These are phyloP conservation scores for Ectropis grisescens DNA, from an alignment of 1,140 invertebrate genomes.

Conservation along the genomic window DNA sequence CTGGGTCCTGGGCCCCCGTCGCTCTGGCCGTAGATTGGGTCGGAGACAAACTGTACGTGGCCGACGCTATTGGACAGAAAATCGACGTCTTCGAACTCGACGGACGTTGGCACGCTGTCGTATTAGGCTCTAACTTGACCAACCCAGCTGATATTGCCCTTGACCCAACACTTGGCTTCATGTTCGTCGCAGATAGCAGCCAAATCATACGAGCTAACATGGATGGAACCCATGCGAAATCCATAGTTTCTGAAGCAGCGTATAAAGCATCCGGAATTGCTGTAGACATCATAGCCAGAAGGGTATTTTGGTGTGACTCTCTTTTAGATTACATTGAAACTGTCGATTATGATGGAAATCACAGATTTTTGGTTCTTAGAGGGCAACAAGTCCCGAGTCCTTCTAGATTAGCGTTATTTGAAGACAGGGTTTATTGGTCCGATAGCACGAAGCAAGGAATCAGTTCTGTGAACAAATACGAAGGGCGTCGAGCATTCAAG, in stretches of 20 bases:
- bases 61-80: constrained; percentile 92
- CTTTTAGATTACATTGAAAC: constrained; percentile 98
- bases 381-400: constrained; percentile 91
- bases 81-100: constrained; percentile 94
- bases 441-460: constrained; percentile 96
- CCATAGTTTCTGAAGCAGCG: constrained; percentile 91
- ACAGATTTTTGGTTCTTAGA: constrained; percentile 82
- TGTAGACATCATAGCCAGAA: constrained; percentile 87
- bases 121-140: constrained; percentile 92
- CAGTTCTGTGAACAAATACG: constrained; percentile 91
- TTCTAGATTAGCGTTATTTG: constrained; percentile 87
- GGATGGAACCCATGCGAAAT: constrained; percentile 86
- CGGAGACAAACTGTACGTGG: constrained; percentile 95
- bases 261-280: constrained; percentile 91
- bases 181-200: constrained; percentile 96
- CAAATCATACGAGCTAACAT: constrained; percentile 89
- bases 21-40: constrained; percentile 97
- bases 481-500: constrained; percentile 82
- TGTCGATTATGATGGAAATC: constrained; percentile 92
- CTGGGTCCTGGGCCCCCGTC: constrained; percentile 89
- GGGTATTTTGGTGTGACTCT: constrained; percentile 97
- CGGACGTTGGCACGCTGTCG: constrained; percentile 87
- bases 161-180: constrained; percentile 89
- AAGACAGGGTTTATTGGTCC: constrained; percentile 95
- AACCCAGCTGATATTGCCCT: constrained; percentile 91